These are phyloP conservation scores for Pogonocherus hispidulus DNA, from an alignment of 2,888 invertebrate genomes.

Conservation along the genomic window DNA sequence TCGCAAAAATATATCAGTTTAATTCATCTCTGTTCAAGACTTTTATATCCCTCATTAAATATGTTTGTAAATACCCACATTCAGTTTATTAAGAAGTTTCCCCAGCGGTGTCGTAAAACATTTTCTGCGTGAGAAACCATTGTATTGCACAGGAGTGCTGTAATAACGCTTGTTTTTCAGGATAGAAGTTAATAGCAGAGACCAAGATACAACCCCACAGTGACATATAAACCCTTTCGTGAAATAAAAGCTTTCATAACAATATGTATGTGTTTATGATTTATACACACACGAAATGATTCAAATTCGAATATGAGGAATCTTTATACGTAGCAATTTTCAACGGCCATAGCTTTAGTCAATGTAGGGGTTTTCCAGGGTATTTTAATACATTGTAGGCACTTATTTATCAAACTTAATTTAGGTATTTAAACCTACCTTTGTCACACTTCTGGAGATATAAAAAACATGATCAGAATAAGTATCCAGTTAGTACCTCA, in stretches of 20 bases:
- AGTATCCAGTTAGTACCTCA: too few relatives aligned
- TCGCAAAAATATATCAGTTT: too few relatives aligned
- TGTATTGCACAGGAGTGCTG: slow-evolving; percentile 17
- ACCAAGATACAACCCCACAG: slow-evolving; percentile 21
- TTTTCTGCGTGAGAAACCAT: slow-evolving; percentile 16
- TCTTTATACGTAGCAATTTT: too few relatives aligned
- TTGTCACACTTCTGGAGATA: too few relatives aligned
- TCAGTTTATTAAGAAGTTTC: slow-evolving; percentile 12
- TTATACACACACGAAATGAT: not conserved
- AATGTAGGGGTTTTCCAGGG: too few relatives aligned
- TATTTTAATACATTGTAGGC: too few relatives aligned
- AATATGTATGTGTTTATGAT: slow-evolving; percentile 1
- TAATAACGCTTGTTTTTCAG: slow-evolving; percentile 24
- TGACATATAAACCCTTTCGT: slow-evolving; percentile 22
- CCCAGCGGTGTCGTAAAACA: not conserved
- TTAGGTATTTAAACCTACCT: too few relatives aligned
- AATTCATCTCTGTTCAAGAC: too few relatives aligned
- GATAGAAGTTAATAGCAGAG: slow-evolving; percentile 13
- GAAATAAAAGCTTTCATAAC: slow-evolving; percentile 14
- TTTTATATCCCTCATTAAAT: too few relatives aligned
- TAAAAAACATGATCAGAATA: too few relatives aligned
- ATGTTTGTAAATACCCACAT: not conserved
- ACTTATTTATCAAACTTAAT: too few relatives aligned
- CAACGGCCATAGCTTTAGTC: too few relatives aligned
- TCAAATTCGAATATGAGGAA: not conserved